Percentiles rank a stretch among this genome's conserved stretches.
Conservation (phyloP, 2,888 invertebrate species). For the Aporophyla lueneburgensis region DNA sequence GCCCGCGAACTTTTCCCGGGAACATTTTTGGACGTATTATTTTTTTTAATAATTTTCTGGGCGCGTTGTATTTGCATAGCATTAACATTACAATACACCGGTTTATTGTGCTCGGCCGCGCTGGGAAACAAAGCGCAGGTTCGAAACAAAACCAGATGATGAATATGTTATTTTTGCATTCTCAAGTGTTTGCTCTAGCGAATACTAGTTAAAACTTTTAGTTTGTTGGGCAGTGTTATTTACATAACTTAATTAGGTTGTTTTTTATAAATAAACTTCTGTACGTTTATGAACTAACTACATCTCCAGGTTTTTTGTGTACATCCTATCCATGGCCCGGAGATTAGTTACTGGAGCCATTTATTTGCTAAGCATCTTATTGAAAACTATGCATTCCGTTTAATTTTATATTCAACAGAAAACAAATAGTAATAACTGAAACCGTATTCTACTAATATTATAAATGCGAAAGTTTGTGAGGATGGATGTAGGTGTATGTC, state of each 20-base stretch:
- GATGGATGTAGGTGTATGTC: no score
- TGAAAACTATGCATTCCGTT: not conserved
- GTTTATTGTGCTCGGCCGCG: slow-evolving; percentile 57
- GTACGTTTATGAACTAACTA: not conserved
- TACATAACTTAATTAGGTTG: slow-evolving; percentile 21
- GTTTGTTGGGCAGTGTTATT: slow-evolving; percentile 34
- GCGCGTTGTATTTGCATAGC: slow-evolving; percentile 74
- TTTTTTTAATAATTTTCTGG: slow-evolving; percentile 72
- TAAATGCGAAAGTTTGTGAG: no score
- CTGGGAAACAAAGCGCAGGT: slow-evolving; percentile 61
- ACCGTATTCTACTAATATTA: no score
- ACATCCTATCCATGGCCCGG: not conserved
- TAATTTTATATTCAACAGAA: not conserved
- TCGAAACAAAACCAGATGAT: slow-evolving; percentile 65
- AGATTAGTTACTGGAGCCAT: not conserved
- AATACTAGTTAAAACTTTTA: slow-evolving; percentile 59
- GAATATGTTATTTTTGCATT: slow-evolving; percentile 67
- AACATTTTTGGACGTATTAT: slow-evolving; percentile 56
- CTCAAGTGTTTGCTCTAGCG: slow-evolving; percentile 52
- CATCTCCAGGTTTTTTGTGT: not conserved
- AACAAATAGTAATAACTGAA: not conserved
- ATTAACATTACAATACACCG: slow-evolving; percentile 79
- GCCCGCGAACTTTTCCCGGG: slow-evolving; percentile 49
- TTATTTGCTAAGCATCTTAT: not conserved
- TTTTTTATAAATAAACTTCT: not conserved